Percentiles rank a stretch among this genome's conserved stretches.
Evolutionary conservation across 2,113 vertebrate genomes (phyloP).

Genomic region (Indri indri): DNA sequence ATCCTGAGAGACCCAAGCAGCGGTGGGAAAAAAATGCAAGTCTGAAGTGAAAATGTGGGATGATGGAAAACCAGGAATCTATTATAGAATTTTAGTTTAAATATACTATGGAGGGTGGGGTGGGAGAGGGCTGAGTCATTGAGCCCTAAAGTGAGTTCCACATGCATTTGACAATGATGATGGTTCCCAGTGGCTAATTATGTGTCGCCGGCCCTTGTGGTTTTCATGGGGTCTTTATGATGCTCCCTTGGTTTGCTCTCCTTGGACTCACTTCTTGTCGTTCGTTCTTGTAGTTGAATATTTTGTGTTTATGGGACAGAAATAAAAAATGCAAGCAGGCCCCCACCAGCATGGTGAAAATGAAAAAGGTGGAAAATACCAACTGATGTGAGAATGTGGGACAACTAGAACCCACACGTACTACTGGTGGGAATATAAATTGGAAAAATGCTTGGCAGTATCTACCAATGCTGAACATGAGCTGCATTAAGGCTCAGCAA

Average conservation of each 20-base stretch:
- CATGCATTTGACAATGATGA: not conserved
- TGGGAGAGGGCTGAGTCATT: not conserved
- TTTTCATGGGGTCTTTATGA: not conserved
- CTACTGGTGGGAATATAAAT: not conserved
- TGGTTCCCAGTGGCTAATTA: not conserved
- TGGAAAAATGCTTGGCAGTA: not conserved
- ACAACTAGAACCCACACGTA: not conserved
- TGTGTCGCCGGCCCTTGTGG: not conserved
- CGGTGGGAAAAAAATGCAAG: constrained; percentile 55
- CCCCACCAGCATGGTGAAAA: not conserved
- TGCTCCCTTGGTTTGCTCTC: not conserved
- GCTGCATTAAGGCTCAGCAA: not conserved
- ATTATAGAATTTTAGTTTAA: constrained; percentile 37
- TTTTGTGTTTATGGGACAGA: not conserved
- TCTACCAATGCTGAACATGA: not conserved
- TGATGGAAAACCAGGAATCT: constrained; percentile 40
- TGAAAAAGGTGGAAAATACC: not conserved
- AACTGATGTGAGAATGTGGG: not conserved
- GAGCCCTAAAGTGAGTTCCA: not conserved
- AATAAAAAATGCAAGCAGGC: not conserved
- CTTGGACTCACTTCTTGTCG: not conserved
- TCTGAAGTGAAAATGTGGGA: constrained; percentile 41
- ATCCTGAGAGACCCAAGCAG: constrained; percentile 27
- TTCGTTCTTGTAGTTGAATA: not conserved
- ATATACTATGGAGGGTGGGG: not conserved